phyloP scores from a whole-genome alignment of 2,888 invertebrate genomes.

The Xylota sylvarum region DNA sequence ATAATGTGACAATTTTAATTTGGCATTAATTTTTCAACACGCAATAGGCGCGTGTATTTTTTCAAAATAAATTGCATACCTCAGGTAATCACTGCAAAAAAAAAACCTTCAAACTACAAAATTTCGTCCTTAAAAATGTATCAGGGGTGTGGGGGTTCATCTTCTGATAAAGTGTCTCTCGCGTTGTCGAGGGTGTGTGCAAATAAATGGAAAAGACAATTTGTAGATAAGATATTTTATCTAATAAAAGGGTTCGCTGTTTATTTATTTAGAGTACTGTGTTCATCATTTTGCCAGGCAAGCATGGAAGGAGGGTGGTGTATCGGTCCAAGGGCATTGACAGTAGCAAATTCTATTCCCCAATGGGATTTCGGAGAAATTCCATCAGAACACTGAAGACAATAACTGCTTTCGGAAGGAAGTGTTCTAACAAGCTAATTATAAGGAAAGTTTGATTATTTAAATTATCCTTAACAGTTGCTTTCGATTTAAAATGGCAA shows the following conservation, averaged over 20 bases:
- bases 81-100: slow-evolving; percentile 45
- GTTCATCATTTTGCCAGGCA: slow-evolving; percentile 13
- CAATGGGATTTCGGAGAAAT: background rate
- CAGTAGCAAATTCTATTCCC: slow-evolving; percentile 13
- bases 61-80: slow-evolving; percentile 37
- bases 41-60: background rate
- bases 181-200: slow-evolving; percentile 4
- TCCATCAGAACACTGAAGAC: slow-evolving; percentile 1
- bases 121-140: slow-evolving; percentile 64
- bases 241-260: slow-evolving; percentile 64
- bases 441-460: slow-evolving; percentile 48
- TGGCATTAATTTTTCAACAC: slow-evolving; percentile 53
- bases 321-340: slow-evolving; percentile 12
- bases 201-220: slow-evolving; percentile 63
- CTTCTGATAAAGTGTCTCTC: slow-evolving; percentile 48
- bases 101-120: background rate
- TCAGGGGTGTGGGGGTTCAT: no score
- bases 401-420: slow-evolving; percentile 5
- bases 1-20: slow-evolving; percentile 70
- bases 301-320: background rate
- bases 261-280: slow-evolving; percentile 61
- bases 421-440: slow-evolving; percentile 48
- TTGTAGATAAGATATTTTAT: slow-evolving; percentile 61
- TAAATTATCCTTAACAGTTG: slow-evolving; percentile 50
- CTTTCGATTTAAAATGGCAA: slow-evolving; percentile 1